Percentiles rank a stretch among this genome's conserved stretches.
These are phyloP conservation scores for Sarcophaga carnaria DNA, from an alignment of 2,888 invertebrate genomes.

Conservation along the genomic window DNA sequence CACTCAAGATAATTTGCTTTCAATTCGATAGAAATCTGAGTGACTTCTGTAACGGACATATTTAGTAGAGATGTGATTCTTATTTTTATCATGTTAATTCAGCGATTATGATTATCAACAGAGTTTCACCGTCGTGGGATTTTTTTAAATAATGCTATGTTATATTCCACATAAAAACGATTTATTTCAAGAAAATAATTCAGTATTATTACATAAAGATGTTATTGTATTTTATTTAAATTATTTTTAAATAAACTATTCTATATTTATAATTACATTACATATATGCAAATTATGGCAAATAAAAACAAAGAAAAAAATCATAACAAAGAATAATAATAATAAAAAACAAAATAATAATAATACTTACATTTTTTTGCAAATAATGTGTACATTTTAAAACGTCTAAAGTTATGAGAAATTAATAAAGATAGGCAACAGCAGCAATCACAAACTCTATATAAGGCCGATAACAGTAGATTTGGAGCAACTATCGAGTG, in stretches of 20 bases:
- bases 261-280: slow-evolving; percentile 27
- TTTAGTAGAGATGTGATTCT: too few species aligned
- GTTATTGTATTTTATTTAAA: slow-evolving; percentile 48
- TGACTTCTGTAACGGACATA: too few species aligned
- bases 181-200: background rate
- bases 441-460: slow-evolving; percentile 57
- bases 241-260: slow-evolving; percentile 43
- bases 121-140: too few species aligned
- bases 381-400: slow-evolving; percentile 42
- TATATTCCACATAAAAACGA: too few species aligned
- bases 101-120: too few species aligned
- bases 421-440: slow-evolving; percentile 54
- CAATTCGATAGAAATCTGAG: too few species aligned
- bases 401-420: slow-evolving; percentile 56
- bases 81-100: too few species aligned
- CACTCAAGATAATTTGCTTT: too few species aligned
- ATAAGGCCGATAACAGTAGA: slow-evolving; percentile 44
- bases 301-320: slow-evolving; percentile 56
- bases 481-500: slow-evolving; percentile 54
- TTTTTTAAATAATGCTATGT: background rate
- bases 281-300: slow-evolving; percentile 41
- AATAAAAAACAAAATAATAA: slow-evolving; percentile 58
- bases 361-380: slow-evolving; percentile 54
- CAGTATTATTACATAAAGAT: background rate
- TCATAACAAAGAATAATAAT: slow-evolving; percentile 22